Conservation (phyloP, 2,888 invertebrate genomes). For the Phrixothrix hirtus region DNA sequence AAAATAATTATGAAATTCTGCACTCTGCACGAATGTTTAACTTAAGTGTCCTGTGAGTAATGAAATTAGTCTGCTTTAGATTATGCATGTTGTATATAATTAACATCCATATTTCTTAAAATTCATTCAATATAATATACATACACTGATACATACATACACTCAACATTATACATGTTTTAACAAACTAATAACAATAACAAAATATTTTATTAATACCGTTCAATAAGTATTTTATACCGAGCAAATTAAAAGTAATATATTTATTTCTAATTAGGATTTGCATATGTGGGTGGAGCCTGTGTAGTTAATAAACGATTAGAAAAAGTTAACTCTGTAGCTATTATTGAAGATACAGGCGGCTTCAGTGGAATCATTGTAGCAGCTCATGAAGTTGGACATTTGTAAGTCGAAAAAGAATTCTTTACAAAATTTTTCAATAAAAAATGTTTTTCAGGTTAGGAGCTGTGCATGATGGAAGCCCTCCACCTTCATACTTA, state of each 20-base stretch:
- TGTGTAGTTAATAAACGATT: slow-evolving; percentile 94
- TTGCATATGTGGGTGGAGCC: slow-evolving; percentile 94
- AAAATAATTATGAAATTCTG: slow-evolving; percentile 12
- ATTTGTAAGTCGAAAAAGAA: slow-evolving; percentile 74
- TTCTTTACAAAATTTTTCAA: slow-evolving; percentile 1
- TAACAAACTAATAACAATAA: background rate
- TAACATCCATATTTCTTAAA: no score
- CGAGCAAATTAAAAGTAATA: background rate
- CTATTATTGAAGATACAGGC: slow-evolving; percentile 94
- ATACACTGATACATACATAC: background rate
- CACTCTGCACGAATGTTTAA: slow-evolving; percentile 18
- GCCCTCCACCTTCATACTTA: slow-evolving; percentile 90
- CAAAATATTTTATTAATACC: background rate
- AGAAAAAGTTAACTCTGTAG: slow-evolving; percentile 95
- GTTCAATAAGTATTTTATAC: background rate
- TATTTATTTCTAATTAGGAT: slow-evolving; percentile 64
- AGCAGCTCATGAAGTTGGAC: slow-evolving; percentile 95
- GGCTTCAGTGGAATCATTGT: slow-evolving; percentile 96
- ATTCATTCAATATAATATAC: no score
- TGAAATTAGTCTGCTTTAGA: background rate
- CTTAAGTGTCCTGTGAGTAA: slow-evolving; percentile 6
- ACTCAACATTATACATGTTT: background rate
- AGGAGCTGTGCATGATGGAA: slow-evolving; percentile 95
- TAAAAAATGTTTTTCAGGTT: slow-evolving; percentile 61
- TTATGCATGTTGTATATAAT: background rate